Evolutionary conservation across 1,140 invertebrate species (phyloP), one percentile per base, ranked within the genome.

Genomic region (Drosophila parabipectinata): DNA sequence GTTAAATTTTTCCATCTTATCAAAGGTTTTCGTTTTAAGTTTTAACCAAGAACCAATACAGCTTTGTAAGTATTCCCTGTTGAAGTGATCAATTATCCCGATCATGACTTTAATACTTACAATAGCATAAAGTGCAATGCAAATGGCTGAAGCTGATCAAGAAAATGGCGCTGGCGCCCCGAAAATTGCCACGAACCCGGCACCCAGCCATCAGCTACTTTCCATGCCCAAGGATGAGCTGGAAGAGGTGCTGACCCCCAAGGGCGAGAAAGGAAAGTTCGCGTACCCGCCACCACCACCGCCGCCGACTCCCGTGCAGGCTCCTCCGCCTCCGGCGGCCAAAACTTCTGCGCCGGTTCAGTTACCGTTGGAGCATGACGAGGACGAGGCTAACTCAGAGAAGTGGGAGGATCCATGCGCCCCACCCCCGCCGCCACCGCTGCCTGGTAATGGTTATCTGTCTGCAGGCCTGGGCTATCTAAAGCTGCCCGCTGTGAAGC

Each of bases 111-210:
- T 37, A 59, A 54, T 32, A 5, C 30, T 18, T 47, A 21, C 30
- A 14, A 14, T 26, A 32, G 47, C 55, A 51, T 26, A 67, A 53
- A 67, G 60, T 81, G 56, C 62, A 75, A 78, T 78, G 75, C 69
- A 82, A 88, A 66, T 82, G 41, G 64, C 72, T 48, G 74, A 87
- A 66, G 44, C 21, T 64, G 50, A 61, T 55, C 72, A 90, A 82
- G 79, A 89, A 90, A 88, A 90, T 90, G 88, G 71, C 68, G 88
- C 83, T 78, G 77, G 72, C 83, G 88, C 82, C 63, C 55, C 78
- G 59, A 57, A 79, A 61, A 77, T 64, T 37, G n/a, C 57, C 28
- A 63, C 18, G 34, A 55, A 45, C 34, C 24, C 58, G 47, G 55
- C 18, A 61, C 54, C 64, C 34, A 37, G 56, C 10, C 69, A 72